Base-by-base conservation (phyloP, 2,113 vertebrate species). In the Microtus oregoni region DNA sequence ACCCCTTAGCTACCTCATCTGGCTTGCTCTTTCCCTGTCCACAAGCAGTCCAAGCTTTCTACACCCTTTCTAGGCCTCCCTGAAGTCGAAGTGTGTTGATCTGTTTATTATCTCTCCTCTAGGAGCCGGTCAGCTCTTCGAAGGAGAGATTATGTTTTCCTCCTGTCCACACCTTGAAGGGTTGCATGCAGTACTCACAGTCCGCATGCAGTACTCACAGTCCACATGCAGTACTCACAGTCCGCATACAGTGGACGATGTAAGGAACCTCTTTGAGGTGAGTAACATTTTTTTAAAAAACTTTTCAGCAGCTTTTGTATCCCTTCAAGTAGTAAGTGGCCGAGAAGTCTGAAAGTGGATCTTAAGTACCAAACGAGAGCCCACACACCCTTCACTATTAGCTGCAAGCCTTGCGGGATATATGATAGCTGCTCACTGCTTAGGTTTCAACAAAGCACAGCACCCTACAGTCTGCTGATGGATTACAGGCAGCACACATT, bases 361-460 rank as follows among this genome's bases (percentile, higher is more conserved):
- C 26, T 38, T 24, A 4, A 85, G 55, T 58, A 47, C 75, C 61
- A 83, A 82, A 89, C 82, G 38, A 63, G 5, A 91, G 81, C n/a
- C 52, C 72, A 24, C 67, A 91, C 68, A 38, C 7, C 58, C 47
- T 94, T 72, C 93, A 86, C 86, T 89, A 89, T 91, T 89, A 94
- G 68, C 52, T 58, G 76, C 89, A 58, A 55, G 63, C 14, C 47
- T 92, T 86, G 61, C 24, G 89, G 55, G 86, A 85, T 75, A 72
- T 72, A 67, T 30, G 77, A 83, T 47, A 75, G 61, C 63, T 65
- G 20, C 47, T 94, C 47, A 47, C 63, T 73, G 20, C 95, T 89
- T 96, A 91, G 86, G 79, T 89, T 92, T 41, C 68, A 78, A 93
- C 73, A 96, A 78, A 94, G 26, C 55, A 67, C 68, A 94, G 9